Evolutionary conservation across 2,113 vertebrate genomes (phyloP).

Genomic region (Alexandromys fortis): DNA sequence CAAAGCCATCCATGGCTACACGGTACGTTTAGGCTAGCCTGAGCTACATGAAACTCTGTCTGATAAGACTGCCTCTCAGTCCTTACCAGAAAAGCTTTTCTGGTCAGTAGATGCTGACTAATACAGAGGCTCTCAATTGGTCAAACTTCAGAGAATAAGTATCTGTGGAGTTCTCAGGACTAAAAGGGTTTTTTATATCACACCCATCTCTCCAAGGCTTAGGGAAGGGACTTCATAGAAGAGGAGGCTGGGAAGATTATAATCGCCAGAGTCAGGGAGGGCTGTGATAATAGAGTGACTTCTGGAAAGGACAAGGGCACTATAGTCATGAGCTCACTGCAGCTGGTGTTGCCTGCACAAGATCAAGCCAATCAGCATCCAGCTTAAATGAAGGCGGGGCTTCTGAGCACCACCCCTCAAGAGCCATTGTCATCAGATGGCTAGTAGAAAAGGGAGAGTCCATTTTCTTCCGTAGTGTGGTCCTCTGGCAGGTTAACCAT

Average conservation of each 20-base stretch:
- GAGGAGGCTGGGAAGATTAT: neutral
- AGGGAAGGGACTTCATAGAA: neutral
- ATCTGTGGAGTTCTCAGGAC: neutral
- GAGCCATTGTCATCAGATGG: neutral
- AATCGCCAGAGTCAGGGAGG: neutral
- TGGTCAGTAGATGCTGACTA: no score
- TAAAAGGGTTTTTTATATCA: neutral
- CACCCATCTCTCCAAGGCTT: neutral
- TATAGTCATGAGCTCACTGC: neutral
- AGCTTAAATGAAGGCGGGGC: neutral
- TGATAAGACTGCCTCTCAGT: neutral
- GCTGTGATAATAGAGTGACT: neutral
- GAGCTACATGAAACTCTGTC: accelerated
- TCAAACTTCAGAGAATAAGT: neutral
- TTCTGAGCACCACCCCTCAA: neutral
- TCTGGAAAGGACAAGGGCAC: neutral
- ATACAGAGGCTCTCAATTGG: neutral
- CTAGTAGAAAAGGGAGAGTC: neutral
- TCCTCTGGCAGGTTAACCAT: neutral
- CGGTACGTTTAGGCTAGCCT: neutral
- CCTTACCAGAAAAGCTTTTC: neutral
- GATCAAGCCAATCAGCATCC: neutral
- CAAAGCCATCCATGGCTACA: neutral
- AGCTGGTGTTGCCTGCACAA: no score
- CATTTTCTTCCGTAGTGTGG: neutral